A percentile compares a stretch with the other conserved stretches of the same genome.
Evolutionary conservation across 2,797 vertebrate genomes (phyloP).

Genomic region (Pantherophis alleghaniensis): DNA sequence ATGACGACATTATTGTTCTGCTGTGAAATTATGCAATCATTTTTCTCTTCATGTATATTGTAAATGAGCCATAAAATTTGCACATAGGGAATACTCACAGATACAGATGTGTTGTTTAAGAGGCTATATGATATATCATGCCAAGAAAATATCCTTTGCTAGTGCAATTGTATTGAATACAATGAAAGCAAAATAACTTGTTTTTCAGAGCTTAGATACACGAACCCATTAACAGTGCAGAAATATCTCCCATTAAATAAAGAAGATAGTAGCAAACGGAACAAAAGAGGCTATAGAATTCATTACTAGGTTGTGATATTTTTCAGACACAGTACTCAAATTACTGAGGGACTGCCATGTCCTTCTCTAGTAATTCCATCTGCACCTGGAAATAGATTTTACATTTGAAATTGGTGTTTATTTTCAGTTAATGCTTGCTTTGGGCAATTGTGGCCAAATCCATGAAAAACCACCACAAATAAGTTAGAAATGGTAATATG

Average conservation of each 20-base stretch:
- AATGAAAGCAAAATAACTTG: slow-evolving; percentile 10
- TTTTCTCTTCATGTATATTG: slow-evolving; percentile 45
- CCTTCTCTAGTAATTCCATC: background rate
- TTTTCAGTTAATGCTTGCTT: background rate
- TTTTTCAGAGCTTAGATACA: background rate
- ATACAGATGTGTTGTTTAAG: slow-evolving; percentile 39
- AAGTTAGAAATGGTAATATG: background rate
- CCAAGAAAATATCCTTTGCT: slow-evolving; percentile 20
- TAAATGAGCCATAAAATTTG: slow-evolving; percentile 42
- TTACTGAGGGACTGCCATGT: background rate
- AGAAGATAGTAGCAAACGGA: background rate
- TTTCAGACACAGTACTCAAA: background rate
- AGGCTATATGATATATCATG: slow-evolving; percentile 24
- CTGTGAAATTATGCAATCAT: slow-evolving; percentile 27
- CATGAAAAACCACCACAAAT: background rate
- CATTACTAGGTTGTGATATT: background rate
- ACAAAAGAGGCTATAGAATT: background rate
- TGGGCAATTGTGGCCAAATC: background rate
- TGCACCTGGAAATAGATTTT: background rate
- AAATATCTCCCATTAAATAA: background rate
- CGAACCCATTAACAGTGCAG: background rate
- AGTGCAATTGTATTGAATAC: background rate
- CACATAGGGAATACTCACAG: slow-evolving; percentile 40
- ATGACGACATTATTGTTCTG: slow-evolving; percentile 43
- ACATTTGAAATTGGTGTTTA: background rate